A percentile compares a stretch with the other conserved stretches of the same genome.
These are phyloP conservation scores for Gymnosoma rotundatum DNA, from an alignment of 2,888 invertebrate genomes.

Conservation along the genomic window DNA sequence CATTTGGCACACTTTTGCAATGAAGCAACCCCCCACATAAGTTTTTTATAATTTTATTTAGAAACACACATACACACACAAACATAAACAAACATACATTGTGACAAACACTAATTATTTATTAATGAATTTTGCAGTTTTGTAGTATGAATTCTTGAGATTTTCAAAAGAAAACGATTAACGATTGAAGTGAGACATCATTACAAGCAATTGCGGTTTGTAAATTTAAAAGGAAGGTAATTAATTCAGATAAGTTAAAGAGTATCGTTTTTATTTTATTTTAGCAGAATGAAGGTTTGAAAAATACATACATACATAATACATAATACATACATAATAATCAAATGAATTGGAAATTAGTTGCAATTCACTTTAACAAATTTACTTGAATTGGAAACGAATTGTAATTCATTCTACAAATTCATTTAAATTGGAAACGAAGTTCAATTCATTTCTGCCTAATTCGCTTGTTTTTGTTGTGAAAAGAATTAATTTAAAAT, in stretches of 20 bases:
- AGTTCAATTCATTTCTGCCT: no score
- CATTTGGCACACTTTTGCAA: constrained; percentile 69
- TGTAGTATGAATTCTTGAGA: constrained; percentile 30
- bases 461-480: no score
- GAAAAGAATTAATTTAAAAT: no score
- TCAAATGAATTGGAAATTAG: no score
- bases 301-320: no score
- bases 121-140: constrained; percentile 61
- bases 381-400: no score
- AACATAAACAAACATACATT: neutral
- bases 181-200: constrained; percentile 23
- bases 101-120: constrained; percentile 30
- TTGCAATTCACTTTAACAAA: no score
- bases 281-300: neutral
- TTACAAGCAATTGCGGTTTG: neutral
- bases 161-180: constrained; percentile 16
- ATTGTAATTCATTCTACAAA: no score
- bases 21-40: constrained; percentile 23
- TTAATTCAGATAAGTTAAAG: constrained; percentile 2
- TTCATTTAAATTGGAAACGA: no score
- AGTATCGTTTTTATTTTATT: neutral
- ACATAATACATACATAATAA: no score
- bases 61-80: neutral
- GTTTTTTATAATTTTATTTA: neutral
- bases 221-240: constrained; percentile 8